Evolutionary conservation across 2,797 vertebrate genomes (phyloP), one percentile per base, ranked within the genome.

Genomic region (Thripadectes ignobilis): DNA sequence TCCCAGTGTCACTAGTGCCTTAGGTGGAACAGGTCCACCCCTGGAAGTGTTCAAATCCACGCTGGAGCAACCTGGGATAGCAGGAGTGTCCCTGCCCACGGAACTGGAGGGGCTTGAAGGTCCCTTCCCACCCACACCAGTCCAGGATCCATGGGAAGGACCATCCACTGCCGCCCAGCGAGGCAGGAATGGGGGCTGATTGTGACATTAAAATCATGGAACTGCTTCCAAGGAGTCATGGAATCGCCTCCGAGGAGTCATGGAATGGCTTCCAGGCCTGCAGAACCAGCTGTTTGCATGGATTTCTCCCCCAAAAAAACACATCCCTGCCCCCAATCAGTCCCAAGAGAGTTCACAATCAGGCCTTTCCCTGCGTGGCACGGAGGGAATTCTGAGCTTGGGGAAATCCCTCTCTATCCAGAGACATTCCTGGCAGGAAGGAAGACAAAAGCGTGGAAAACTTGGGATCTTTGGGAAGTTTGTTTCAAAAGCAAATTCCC

Each of bases 401-500:
- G 83, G 73, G 68, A 75, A 73, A 58, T 39, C 30, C 32, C 46
- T 49, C 87, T 66, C 51, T 39, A 36, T 45, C 32, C 89, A 16
- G 36, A 93, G 89, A 90, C 90, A 54, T 84, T 88, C 88, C 71
- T 18, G 71, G 89, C 85, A 38, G 82, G 80, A 84, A 83, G 86
- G 87, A 89, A 92, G 78, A 63, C 12, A 7, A 89, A 59, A 78
- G 80, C 55, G 29, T 39, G 82, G 38, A 59, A 85, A 85, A 8
- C 68, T 11, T 32, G 91, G 89, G 63, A 88, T 61, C 27, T 75
- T 92, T 24, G 19, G 7, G 7, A 88, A 91, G 71, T 96, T 97
- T 94, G 95, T 95, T 93, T 95, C 88, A 84, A 95, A 96, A 95
- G 92, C 96, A 93, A 94, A 89, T 88, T 82, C 86, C 54, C 88